phyloP scores from a whole-genome alignment of 2,888 invertebrate species.

The Pachycephus smyrnensis region DNA sequence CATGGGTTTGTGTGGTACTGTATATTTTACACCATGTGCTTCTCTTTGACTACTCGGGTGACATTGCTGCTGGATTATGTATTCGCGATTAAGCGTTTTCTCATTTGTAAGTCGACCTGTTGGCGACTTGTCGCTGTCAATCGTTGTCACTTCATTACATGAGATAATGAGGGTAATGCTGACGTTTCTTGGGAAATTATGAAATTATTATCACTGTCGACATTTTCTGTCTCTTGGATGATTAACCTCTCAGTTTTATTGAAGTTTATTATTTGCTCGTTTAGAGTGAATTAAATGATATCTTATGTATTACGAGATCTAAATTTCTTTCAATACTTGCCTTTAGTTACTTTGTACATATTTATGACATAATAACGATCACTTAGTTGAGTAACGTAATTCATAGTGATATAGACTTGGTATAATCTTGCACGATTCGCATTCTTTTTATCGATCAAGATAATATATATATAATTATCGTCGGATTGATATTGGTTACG shows the following conservation, averaged over 20 bases:
- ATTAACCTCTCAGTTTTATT: neutral
- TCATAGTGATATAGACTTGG: no score
- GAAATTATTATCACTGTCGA: neutral
- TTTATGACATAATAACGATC: neutral
- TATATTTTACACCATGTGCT: neutral
- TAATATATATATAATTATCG: no score
- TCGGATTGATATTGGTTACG: no score
- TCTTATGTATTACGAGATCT: neutral
- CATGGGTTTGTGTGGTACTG: slow-evolving; percentile 34
- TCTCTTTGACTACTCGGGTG: slow-evolving; percentile 9
- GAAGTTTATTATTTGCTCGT: neutral
- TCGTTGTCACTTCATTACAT: neutral
- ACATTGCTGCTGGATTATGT: neutral
- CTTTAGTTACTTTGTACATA: no score
- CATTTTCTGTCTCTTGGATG: neutral
- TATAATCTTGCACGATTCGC: no score
- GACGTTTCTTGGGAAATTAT: neutral
- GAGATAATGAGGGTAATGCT: neutral
- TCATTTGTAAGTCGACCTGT: neutral
- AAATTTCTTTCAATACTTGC: neutral
- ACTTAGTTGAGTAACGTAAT: neutral
- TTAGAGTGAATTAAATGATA: neutral
- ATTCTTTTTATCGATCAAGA: no score
- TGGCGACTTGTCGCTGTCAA: neutral
- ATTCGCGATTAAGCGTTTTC: neutral